Percentiles rank a stretch among this genome's conserved stretches.
Conservation (phyloP, 1,140 invertebrate genomes). For the Hyles euphorbiae region DNA sequence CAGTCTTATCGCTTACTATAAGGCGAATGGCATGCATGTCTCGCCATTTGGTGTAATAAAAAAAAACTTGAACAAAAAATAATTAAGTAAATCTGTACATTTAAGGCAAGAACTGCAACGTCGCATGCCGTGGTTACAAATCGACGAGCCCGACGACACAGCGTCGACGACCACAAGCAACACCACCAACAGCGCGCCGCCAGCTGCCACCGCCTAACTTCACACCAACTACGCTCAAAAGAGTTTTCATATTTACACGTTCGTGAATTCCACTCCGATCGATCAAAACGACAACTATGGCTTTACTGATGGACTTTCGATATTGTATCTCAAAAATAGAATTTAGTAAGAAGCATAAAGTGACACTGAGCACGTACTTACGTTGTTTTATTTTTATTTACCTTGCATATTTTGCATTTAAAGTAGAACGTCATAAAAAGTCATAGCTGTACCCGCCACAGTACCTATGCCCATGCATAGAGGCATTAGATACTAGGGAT, state of each 20-base stretch:
- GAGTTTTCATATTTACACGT: background rate
- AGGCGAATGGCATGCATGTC: too few relatives aligned
- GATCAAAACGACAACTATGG: slow-evolving; percentile 18
- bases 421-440: too few relatives aligned
- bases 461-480: too few relatives aligned
- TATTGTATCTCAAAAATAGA: too few relatives aligned
- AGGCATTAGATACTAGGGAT: too few relatives aligned
- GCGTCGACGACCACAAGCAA: slow-evolving; percentile 55
- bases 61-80: background rate
- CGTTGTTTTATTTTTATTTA: too few relatives aligned
- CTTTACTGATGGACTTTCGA: slow-evolving; percentile 19
- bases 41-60: too few relatives aligned
- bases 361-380: too few relatives aligned
- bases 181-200: slow-evolving; percentile 38
- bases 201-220: slow-evolving; percentile 44
- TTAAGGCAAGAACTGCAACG: slow-evolving; percentile 70
- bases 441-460: too few relatives aligned
- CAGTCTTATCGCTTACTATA: too few relatives aligned
- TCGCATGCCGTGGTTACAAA: slow-evolving; percentile 73
- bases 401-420: too few relatives aligned
- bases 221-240: background rate
- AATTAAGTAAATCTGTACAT: background rate
- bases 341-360: too few relatives aligned
- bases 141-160: slow-evolving; percentile 66
- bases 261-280: background rate